Conservation (phyloP, 2,797 vertebrate species). For the Chelonia mydas region DNA sequence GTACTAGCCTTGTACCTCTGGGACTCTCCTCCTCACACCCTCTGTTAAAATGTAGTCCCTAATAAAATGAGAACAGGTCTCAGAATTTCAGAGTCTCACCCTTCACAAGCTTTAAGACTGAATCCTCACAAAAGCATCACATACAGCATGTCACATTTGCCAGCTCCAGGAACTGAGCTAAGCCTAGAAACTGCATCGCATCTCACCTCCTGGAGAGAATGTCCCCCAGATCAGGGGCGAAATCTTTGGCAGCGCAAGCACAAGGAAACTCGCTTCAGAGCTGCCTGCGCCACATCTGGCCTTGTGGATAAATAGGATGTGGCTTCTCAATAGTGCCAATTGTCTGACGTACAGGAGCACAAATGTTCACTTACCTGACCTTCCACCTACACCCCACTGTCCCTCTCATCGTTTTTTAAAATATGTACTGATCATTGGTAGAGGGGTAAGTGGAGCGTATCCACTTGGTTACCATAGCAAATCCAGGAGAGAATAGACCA, state of each 20-base stretch:
- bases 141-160: conserved; percentile 69
- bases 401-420: conserved; percentile 1
- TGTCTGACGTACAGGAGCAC: conserved; percentile 37
- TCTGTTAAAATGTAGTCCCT: not conserved
- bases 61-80: conserved; percentile 44
- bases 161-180: conserved; percentile 70
- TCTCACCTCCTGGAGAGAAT: conserved; percentile 75
- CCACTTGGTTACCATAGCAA: conserved; percentile 60
- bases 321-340: conserved; percentile 9
- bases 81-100: conserved; percentile 50
- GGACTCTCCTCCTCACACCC: not conserved
- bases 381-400: conserved; percentile 21
- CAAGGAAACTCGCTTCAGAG: conserved; percentile 55
- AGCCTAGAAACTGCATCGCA: conserved; percentile 72
- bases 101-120: conserved; percentile 60
- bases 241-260: conserved; percentile 69
- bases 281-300: conserved; percentile 62
- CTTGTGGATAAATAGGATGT: conserved; percentile 48
- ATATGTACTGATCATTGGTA: conserved; percentile 43
- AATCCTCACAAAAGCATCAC: conserved; percentile 71
- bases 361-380: conserved; percentile 57
- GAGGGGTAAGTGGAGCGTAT: conserved; percentile 54
- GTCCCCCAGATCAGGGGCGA: conserved; percentile 65
- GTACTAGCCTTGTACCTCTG: not conserved
- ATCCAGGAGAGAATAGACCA: conserved; percentile 45